Conservation (phyloP, 2,888 invertebrate genomes). For the Oligia latruncula region DNA sequence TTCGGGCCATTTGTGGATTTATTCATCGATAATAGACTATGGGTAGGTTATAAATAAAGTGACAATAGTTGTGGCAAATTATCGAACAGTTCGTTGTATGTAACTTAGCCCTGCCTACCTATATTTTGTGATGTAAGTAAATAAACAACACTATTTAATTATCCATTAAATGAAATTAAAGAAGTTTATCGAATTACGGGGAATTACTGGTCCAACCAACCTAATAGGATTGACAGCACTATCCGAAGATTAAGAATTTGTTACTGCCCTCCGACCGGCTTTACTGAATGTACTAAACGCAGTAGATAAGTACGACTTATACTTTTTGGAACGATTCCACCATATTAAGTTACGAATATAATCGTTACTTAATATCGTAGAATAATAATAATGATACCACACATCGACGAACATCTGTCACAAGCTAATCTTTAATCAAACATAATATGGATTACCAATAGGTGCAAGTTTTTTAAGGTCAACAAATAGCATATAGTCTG, state of each 20-base stretch:
- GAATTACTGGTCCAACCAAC: background rate
- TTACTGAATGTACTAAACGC: background rate
- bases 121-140: background rate
- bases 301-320: background rate
- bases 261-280: slow-evolving; percentile 17
- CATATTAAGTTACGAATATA: background rate
- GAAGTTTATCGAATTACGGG: slow-evolving; percentile 12
- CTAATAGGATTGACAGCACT: slow-evolving; percentile 30
- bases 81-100: no score
- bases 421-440: slow-evolving; percentile 19
- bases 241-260: slow-evolving; percentile 24
- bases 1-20: background rate
- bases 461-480: slow-evolving; percentile 31
- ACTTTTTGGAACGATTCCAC: background rate
- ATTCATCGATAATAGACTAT: background rate
- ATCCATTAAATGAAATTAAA: slow-evolving; percentile 17
- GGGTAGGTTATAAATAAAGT: background rate
- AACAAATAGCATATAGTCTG: slow-evolving; percentile 33
- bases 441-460: slow-evolving; percentile 39
- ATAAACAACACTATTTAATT: background rate
- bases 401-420: slow-evolving; percentile 9
- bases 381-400: slow-evolving; percentile 6
- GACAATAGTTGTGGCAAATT: background rate
- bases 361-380: background rate
- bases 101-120: background rate